phyloP scores from a whole-genome alignment of 1,140 invertebrate genomes.

The Zaprionus kolodkinae region DNA sequence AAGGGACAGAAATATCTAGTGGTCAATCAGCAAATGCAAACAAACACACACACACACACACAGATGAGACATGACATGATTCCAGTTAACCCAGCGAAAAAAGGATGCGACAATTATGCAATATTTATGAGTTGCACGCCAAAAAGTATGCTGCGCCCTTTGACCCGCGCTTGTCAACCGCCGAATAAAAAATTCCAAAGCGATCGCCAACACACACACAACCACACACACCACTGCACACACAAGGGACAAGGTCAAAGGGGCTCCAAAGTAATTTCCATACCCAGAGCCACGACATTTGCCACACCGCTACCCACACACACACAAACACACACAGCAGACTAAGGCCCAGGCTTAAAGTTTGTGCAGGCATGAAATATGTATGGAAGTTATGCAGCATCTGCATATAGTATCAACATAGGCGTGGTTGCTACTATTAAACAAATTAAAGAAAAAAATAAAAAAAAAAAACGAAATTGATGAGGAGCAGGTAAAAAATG shows the following conservation, averaged over 20 bases:
- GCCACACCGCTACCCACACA: background rate
- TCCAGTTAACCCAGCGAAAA: slow-evolving; percentile 25
- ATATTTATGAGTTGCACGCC: slow-evolving; percentile 69
- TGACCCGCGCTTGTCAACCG: slow-evolving; percentile 50
- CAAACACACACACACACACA: slow-evolving; percentile 24
- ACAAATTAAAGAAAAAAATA: slow-evolving; percentile 37
- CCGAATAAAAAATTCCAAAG: slow-evolving; percentile 44
- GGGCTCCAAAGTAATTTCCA: slow-evolving; percentile 21
- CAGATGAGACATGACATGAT: slow-evolving; percentile 3
- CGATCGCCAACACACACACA: slow-evolving; percentile 10
- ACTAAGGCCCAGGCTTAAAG: slow-evolving; percentile 38
- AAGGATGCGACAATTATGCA: slow-evolving; percentile 68
- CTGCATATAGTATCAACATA: background rate
- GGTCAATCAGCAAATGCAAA: slow-evolving; percentile 33
- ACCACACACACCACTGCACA: background rate
- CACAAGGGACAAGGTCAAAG: slow-evolving; percentile 44
- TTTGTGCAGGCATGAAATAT: slow-evolving; percentile 16
- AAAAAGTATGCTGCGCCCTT: slow-evolving; percentile 67
- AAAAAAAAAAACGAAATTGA: slow-evolving; percentile 7
- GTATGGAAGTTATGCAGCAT: background rate
- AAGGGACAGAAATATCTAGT: slow-evolving; percentile 51
- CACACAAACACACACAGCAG: background rate
- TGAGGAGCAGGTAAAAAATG: background rate
- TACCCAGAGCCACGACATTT: slow-evolving; percentile 15
- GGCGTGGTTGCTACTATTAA: slow-evolving; percentile 41